Conservation (phyloP, 1,140 invertebrate genomes). For the Venturia canescens region DNA sequence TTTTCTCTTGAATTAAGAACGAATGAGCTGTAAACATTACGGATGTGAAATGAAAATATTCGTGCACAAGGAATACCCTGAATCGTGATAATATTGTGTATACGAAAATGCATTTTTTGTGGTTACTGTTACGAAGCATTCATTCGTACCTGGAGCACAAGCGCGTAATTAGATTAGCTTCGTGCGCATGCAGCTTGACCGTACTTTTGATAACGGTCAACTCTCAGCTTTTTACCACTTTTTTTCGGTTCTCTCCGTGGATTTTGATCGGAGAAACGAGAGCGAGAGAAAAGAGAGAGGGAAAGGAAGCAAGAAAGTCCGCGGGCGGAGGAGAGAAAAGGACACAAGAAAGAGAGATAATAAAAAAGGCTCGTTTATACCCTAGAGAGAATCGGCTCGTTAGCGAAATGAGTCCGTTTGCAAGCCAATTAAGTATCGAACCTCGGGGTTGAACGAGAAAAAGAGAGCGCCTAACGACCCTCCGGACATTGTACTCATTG, state of each 20-base stretch:
- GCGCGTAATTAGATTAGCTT: no score
- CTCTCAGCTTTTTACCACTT: background rate
- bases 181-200: conserved; percentile 7
- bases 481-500: conserved; percentile 58
- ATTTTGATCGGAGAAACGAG: conserved; percentile 23
- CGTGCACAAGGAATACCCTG: no score
- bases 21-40: no score
- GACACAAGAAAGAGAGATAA: conserved; percentile 21
- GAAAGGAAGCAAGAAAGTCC: conserved; percentile 8
- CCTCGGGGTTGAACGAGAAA: conserved; percentile 53
- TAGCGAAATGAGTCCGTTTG: conserved; percentile 58
- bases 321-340: background rate
- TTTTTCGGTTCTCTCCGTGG: conserved; percentile 14
- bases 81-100: no score
- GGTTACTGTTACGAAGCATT: no score
- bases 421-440: conserved; percentile 59
- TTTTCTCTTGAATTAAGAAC: background rate
- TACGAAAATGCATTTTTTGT: no score
- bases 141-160: no score
- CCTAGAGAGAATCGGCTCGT: conserved; percentile 54
- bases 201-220: conserved; percentile 33
- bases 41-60: no score
- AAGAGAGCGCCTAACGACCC: conserved; percentile 56
- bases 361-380: conserved; percentile 47
- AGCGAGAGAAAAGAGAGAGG: background rate